phyloP scores from a whole-genome alignment of 2,888 invertebrate species.

The Micropterix aruncella region DNA sequence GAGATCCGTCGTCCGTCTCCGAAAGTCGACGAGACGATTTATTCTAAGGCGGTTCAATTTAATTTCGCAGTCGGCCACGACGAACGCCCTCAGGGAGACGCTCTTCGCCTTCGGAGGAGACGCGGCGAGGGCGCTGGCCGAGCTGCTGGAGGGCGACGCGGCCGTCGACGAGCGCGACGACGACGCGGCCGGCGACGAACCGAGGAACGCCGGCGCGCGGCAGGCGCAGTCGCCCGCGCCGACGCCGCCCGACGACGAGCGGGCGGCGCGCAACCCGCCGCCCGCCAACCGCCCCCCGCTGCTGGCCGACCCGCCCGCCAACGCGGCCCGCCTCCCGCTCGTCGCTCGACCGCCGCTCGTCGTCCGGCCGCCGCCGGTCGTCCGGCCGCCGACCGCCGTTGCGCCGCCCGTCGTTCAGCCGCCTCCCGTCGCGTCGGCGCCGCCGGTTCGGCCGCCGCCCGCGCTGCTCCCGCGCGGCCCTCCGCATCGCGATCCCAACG shows the following conservation, averaged over 20 bases:
- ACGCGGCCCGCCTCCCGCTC: constrained; percentile 16
- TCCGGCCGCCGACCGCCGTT: constrained; percentile 3
- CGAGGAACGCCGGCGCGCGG: constrained; percentile 2
- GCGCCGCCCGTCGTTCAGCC: background rate
- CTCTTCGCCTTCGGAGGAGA: constrained; percentile 31
- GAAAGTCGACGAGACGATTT: no score
- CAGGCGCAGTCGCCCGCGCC: constrained; percentile 7
- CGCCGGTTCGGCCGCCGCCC: constrained; percentile 10
- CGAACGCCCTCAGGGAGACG: constrained; percentile 32
- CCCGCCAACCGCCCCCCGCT: constrained; percentile 12
- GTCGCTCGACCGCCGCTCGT: constrained; percentile 12
- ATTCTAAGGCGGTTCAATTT: no score
- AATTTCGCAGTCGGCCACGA: constrained; percentile 28
- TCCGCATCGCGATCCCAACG: constrained; percentile 23
- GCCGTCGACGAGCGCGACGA: constrained; percentile 20
- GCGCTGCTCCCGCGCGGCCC: constrained; percentile 13
- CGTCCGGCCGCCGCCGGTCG: constrained; percentile 1
- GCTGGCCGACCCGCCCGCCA: constrained; percentile 16
- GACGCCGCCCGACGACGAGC: no score
- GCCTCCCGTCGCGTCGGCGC: constrained; percentile 9
- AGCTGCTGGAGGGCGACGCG: constrained; percentile 18
- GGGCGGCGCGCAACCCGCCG: constrained; percentile 12
- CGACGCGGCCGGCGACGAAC: constrained; percentile 11
- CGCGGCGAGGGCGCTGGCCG: constrained; percentile 24
- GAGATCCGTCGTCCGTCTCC: background rate